Percentiles rank a stretch among this genome's conserved stretches.
Evolutionary conservation across 92 coral and sea anemone species (phyloP).

Genomic region (Blastomussa wellsi): DNA sequence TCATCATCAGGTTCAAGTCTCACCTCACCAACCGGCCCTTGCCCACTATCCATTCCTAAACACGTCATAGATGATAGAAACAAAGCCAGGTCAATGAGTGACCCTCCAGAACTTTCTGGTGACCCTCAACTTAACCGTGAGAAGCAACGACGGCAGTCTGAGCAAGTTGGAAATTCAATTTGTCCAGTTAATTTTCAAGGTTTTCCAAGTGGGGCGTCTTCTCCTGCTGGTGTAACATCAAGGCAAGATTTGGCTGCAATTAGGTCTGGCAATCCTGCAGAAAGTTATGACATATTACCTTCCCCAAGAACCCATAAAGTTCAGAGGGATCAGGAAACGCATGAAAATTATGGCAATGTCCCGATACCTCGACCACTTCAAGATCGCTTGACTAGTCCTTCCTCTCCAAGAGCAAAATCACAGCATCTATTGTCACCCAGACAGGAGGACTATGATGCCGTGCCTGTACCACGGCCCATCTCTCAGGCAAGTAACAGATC

Average conservation of each 20-base stretch:
- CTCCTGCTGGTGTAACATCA: background rate
- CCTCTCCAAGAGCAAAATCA: constrained; percentile 16
- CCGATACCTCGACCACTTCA: constrained; percentile 39
- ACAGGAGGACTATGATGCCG: constrained; percentile 56
- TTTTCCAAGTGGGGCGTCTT: background rate
- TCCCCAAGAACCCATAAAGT: constrained; percentile 33
- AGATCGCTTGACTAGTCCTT: background rate
- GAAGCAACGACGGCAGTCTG: constrained; percentile 27
- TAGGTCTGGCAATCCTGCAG: constrained; percentile 8
- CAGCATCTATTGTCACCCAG: constrained; percentile 4
- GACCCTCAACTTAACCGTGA: background rate
- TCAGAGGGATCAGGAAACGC: background rate
- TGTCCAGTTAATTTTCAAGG: background rate
- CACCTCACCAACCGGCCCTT: constrained; percentile 35
- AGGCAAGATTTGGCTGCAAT: background rate
- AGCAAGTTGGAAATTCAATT: constrained; percentile 16
- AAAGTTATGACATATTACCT: constrained; percentile 59
- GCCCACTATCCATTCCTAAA: constrained; percentile 41
- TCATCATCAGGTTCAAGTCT: constrained; percentile 36
- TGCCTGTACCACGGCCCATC: constrained; percentile 65
- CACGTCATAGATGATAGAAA: constrained; percentile 4
- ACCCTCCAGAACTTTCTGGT: constrained; percentile 21
- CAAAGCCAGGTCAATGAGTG: constrained; percentile 30
- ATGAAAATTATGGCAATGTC: constrained; percentile 46
- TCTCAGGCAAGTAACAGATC: constrained; percentile 53